Percentiles rank a stretch among this genome's conserved stretches.
These are phyloP conservation scores for Ophion costatus DNA, from an alignment of 2,888 invertebrate genomes.

Conservation along the genomic window DNA sequence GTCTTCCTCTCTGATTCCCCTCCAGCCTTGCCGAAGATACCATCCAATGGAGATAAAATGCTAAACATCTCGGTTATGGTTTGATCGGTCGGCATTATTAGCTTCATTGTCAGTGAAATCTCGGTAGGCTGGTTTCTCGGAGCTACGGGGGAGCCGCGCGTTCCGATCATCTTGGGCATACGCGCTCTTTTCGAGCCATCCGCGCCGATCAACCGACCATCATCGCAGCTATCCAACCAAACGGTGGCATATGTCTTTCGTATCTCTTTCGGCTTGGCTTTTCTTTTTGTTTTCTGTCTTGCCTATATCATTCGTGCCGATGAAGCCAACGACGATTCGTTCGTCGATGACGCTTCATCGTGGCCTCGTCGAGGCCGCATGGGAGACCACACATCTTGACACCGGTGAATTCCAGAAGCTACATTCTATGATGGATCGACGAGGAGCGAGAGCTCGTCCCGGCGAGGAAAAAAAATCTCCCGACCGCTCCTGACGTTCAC, in stretches of 20 bases:
- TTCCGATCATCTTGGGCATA: slow-evolving; percentile 58
- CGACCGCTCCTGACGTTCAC: slow-evolving; percentile 56
- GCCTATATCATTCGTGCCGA: slow-evolving; percentile 41
- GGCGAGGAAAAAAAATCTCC: slow-evolving; percentile 45
- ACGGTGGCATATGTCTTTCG: slow-evolving; percentile 11
- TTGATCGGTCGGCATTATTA: slow-evolving; percentile 65
- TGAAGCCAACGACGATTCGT: slow-evolving; percentile 72
- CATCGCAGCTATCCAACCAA: slow-evolving; percentile 15
- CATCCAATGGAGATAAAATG: slow-evolving; percentile 47
- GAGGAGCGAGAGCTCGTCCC: slow-evolving; percentile 60
- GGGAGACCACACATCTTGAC: slow-evolving; percentile 80
- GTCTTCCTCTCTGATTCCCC: not conserved
- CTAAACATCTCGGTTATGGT: slow-evolving; percentile 59
- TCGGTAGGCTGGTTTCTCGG: slow-evolving; percentile 72
- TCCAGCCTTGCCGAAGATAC: not conserved
- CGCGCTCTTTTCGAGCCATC: slow-evolving; percentile 31
- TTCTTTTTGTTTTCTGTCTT: slow-evolving; percentile 9
- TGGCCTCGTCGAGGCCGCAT: slow-evolving; percentile 57
- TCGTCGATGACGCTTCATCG: slow-evolving; percentile 69
- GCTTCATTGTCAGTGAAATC: slow-evolving; percentile 71
- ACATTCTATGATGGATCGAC: slow-evolving; percentile 82
- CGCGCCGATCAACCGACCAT: slow-evolving; percentile 38
- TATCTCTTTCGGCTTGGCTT: slow-evolving; percentile 5
- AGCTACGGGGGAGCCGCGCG: slow-evolving; percentile 63
- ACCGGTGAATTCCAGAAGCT: slow-evolving; percentile 81